These are phyloP conservation scores for Natrix natrix DNA, from an alignment of 2,797 vertebrate species.

Conservation along the genomic window DNA sequence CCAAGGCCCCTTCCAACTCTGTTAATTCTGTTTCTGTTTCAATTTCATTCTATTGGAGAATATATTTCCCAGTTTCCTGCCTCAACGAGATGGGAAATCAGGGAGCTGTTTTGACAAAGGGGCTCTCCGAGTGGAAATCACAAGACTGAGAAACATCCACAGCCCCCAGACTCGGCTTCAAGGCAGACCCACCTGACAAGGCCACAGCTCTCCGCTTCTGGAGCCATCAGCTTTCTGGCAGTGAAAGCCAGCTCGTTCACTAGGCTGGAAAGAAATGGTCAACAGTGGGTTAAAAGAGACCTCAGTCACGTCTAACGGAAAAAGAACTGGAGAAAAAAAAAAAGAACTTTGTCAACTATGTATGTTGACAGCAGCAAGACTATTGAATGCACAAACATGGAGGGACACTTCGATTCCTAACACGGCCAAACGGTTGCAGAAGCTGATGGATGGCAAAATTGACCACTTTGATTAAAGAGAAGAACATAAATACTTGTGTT, in stretches of 20 bases:
- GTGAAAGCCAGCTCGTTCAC: slow-evolving; percentile 88
- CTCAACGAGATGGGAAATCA: neutral
- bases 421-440: too few relatives aligned
- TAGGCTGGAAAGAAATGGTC: slow-evolving; percentile 67
- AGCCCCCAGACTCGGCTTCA: neutral
- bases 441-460: too few relatives aligned
- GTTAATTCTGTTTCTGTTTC: too few relatives aligned
- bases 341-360: too few relatives aligned
- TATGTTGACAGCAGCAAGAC: too few relatives aligned
- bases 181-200: slow-evolving; percentile 79
- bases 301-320: neutral
- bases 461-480: too few relatives aligned
- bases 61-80: neutral
- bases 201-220: slow-evolving; percentile 83
- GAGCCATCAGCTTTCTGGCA: slow-evolving; percentile 83
- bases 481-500: too few relatives aligned
- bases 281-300: neutral
- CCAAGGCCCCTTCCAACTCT: too few relatives aligned
- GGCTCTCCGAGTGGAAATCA: neutral
- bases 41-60: neutral
- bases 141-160: neutral
- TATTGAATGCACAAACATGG: too few relatives aligned
- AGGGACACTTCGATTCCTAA: too few relatives aligned
- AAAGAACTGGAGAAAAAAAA: too few relatives aligned
- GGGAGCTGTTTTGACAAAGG: neutral